Evolutionary conservation across 1,140 invertebrate genomes (phyloP).

Genomic region (Psix sp.): DNA sequence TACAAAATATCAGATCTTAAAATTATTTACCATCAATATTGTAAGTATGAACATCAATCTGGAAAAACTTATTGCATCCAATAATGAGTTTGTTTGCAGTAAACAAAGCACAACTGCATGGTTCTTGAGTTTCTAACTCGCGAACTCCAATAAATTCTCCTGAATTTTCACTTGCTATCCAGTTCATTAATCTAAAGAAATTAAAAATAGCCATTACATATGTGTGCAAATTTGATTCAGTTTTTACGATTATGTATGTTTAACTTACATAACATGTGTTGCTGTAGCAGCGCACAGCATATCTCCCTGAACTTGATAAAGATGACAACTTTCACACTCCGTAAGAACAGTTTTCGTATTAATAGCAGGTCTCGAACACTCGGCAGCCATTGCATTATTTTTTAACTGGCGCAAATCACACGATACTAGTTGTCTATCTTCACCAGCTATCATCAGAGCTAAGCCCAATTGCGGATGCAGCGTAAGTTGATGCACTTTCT

Average conservation of each 20-base stretch:
- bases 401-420: constrained; percentile 82
- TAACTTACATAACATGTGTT: constrained; percentile 80
- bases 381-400: constrained; percentile 79
- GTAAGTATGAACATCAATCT: constrained; percentile 84
- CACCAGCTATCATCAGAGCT: constrained; percentile 83
- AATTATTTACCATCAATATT: constrained; percentile 79
- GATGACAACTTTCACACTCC: constrained; percentile 80
- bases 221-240: no score
- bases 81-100: constrained; percentile 84
- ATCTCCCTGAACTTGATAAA: constrained; percentile 78
- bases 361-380: constrained; percentile 80
- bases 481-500: constrained; percentile 81
- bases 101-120: constrained; percentile 86
- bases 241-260: constrained; percentile 1
- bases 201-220: no score
- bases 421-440: constrained; percentile 81
- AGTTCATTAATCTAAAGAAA: constrained; percentile 74
- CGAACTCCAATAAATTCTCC: constrained; percentile 79
- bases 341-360: constrained; percentile 78
- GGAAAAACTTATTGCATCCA: constrained; percentile 88
- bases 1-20: background rate
- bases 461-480: constrained; percentile 78
- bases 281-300: constrained; percentile 82
- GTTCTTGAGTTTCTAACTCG: constrained; percentile 83
- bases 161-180: constrained; percentile 68